A percentile compares a stretch with the other conserved stretches of the same genome.
Evolutionary conservation across 1,140 invertebrate genomes (phyloP).

Genomic region (Drosophila burlai): DNA sequence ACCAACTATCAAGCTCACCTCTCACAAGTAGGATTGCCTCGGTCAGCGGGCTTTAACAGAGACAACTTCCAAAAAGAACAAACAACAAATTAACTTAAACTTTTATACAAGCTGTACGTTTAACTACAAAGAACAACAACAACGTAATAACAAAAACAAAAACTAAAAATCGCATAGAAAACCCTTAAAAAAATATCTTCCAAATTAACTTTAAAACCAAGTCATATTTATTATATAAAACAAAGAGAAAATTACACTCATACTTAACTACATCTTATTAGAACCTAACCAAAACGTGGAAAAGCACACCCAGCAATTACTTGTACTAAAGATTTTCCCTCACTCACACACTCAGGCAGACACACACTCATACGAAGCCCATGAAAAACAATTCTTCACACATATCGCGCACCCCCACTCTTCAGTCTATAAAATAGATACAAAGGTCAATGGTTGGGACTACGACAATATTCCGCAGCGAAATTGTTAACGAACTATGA

Average conservation of each 20-base stretch:
- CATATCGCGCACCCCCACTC: constrained; percentile 71
- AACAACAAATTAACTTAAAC: constrained; percentile 62
- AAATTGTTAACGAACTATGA: constrained; percentile 22
- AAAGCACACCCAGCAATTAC: constrained; percentile 53
- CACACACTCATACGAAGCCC: constrained; percentile 14
- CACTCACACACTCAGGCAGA: constrained; percentile 19
- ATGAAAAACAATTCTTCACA: constrained; percentile 23
- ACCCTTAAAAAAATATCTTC: constrained; percentile 66
- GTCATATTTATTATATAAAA: constrained; percentile 56
- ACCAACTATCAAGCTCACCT: constrained; percentile 49
- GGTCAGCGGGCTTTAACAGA: constrained; percentile 51
- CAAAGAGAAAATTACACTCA: constrained; percentile 42
- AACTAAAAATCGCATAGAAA: constrained; percentile 52
- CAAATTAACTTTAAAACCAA: constrained; percentile 73
- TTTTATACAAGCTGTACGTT: constrained; percentile 76
- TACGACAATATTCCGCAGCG: constrained; percentile 8
- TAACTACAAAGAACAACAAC: constrained; percentile 56
- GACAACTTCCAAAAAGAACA: constrained; percentile 62
- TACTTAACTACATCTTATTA: constrained; percentile 65
- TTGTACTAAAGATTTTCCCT: constrained; percentile 54
- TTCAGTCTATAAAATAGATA: constrained; percentile 36
- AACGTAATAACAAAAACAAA: constrained; percentile 36
- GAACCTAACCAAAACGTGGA: constrained; percentile 49
- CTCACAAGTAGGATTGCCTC: constrained; percentile 50
- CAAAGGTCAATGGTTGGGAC: constrained; percentile 22